Evolutionary conservation across 2,888 invertebrate genomes (phyloP).

Genomic region (Chaitophorus viminalis): DNA sequence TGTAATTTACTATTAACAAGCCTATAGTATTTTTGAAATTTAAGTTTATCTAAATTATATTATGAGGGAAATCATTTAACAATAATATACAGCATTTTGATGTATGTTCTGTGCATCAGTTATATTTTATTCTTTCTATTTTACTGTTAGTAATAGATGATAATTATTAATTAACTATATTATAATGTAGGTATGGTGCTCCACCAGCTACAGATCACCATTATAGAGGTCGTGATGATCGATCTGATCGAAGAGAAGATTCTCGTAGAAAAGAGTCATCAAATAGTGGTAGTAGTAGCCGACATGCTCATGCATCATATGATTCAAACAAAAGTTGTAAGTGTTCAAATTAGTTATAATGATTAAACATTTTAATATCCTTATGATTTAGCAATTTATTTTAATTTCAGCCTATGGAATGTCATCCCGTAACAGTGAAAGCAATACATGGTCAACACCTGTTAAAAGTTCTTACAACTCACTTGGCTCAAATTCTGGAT

Average conservation of each 20-base stretch:
- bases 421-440: constrained; percentile 50
- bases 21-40: not conserved
- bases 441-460: constrained; percentile 25
- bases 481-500: constrained; percentile 29
- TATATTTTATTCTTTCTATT: too few relatives aligned
- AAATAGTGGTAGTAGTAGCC: constrained; percentile 32
- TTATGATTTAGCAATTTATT: not conserved
- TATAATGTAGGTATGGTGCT: constrained; percentile 41
- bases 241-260: constrained; percentile 47
- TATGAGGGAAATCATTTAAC: not conserved
- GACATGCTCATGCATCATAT: constrained; percentile 42
- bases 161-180: not conserved
- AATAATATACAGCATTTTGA: not conserved
- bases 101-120: not conserved
- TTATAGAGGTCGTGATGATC: constrained; percentile 53
- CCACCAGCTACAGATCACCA: constrained; percentile 48
- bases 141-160: not conserved
- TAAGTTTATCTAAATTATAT: not conserved
- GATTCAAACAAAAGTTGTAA: constrained; percentile 59
- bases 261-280: constrained; percentile 54
- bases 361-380: not conserved
- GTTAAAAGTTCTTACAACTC: constrained; percentile 45
- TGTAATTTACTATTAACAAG: too few relatives aligned
- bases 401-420: constrained; percentile 53
- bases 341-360: not conserved